Conservation (phyloP, 2,797 vertebrate species). For the Enoplosus armatus region DNA sequence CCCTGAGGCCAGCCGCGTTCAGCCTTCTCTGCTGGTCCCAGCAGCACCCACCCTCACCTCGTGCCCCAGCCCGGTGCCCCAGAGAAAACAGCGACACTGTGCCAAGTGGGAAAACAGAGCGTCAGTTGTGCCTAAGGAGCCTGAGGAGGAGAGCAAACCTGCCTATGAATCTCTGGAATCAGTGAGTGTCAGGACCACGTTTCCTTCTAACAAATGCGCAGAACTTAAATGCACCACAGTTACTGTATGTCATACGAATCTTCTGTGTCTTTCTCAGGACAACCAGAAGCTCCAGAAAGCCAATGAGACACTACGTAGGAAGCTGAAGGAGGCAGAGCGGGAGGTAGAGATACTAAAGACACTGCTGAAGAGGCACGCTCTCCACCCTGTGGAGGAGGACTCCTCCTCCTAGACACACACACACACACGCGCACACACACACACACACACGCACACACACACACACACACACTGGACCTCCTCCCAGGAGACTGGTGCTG, state of each 20-base stretch:
- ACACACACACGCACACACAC: no score
- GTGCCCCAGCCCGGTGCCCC: constrained; percentile 90
- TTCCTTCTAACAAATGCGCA: background rate
- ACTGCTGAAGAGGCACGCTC: constrained; percentile 82
- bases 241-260: background rate
- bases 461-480: constrained; percentile 5
- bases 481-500: constrained; percentile 51
- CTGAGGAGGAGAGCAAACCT: constrained; percentile 81
- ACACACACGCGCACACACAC: no score
- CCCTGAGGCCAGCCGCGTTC: constrained; percentile 33
- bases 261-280: constrained; percentile 73
- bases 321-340: constrained; percentile 81
- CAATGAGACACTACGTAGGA: constrained; percentile 83
- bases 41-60: constrained; percentile 67
- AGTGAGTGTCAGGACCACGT: constrained; percentile 77
- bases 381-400: constrained; percentile 84
- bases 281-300: constrained; percentile 78
- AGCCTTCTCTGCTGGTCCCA: constrained; percentile 76
- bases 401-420: constrained; percentile 77
- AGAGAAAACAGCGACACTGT: constrained; percentile 89
- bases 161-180: constrained; percentile 89
- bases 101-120: constrained; percentile 96
- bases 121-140: constrained; percentile 83
- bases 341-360: constrained; percentile 85
- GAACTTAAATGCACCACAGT: background rate